A percentile compares a stretch with the other conserved stretches of the same genome.
phyloP scores from a whole-genome alignment of 2,888 invertebrate genomes.

The Melanotus villosus region DNA sequence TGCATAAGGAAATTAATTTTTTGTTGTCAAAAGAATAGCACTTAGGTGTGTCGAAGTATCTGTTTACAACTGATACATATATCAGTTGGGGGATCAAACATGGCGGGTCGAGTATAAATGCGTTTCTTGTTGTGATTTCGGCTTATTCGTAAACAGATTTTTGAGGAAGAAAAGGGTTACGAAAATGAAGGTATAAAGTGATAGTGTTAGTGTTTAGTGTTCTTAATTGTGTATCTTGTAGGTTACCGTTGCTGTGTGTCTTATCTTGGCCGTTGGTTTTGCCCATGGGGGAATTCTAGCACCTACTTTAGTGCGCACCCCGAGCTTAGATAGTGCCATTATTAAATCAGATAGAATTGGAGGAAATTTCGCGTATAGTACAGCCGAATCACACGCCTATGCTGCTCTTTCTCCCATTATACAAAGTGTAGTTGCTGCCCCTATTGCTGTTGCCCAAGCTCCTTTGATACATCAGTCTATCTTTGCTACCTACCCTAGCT shows the following conservation, averaged over 20 bases:
- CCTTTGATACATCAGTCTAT: constrained; percentile 40
- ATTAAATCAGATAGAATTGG: constrained; percentile 70
- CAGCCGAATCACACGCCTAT: constrained; percentile 71
- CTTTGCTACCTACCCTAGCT: constrained; percentile 20
- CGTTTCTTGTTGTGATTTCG: constrained; percentile 20
- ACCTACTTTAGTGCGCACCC: constrained; percentile 64
- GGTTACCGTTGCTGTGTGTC: constrained; percentile 29
- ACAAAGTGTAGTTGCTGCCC: constrained; percentile 47
- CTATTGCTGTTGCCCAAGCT: constrained; percentile 39
- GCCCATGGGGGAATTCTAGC: constrained; percentile 44
- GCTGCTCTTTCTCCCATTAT: constrained; percentile 67
- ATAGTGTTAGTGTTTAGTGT: constrained; percentile 1
- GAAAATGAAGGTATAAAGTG: constrained; percentile 32
- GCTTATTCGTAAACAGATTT: constrained; percentile 20
- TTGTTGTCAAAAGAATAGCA: constrained; percentile 29
- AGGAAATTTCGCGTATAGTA: constrained; percentile 72
- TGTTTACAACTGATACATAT: constrained; percentile 24
- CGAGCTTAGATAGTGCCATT: constrained; percentile 70
- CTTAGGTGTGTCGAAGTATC: constrained; percentile 29
- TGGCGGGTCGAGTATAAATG: constrained; percentile 34
- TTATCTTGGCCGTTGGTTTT: constrained; percentile 63
- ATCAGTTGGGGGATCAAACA: constrained; percentile 25
- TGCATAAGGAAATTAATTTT: constrained; percentile 27
- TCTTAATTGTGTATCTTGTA: constrained; percentile 10
- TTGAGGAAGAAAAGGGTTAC: constrained; percentile 4